Percentiles rank a stretch among this genome's conserved stretches.
Conservation (phyloP, 2,113 vertebrate genomes). For the Apteryx mantelli region DNA sequence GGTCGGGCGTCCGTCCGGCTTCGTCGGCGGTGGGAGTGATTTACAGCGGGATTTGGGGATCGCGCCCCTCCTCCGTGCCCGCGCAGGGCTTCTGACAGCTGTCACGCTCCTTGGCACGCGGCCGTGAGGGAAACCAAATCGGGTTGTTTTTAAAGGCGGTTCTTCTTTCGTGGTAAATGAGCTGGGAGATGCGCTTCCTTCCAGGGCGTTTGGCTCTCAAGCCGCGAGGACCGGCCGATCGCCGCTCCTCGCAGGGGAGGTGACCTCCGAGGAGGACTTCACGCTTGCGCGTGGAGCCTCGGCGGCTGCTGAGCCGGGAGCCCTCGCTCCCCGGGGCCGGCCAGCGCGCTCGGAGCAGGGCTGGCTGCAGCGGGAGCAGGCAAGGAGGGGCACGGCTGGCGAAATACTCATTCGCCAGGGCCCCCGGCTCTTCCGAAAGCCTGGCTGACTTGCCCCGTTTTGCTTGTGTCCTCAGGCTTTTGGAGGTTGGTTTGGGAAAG, state of each 20-base stretch:
- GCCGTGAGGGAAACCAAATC: neutral
- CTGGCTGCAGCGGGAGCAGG: neutral
- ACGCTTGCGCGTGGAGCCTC: rapidly evolving
- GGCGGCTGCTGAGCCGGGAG: neutral
- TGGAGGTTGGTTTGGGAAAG: neutral
- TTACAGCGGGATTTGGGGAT: neutral
- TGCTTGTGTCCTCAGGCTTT: neutral
- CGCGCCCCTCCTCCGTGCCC: neutral
- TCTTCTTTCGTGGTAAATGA: neutral
- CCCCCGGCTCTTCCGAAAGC: neutral
- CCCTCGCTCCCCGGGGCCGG: neutral
- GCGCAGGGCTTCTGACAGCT: neutral
- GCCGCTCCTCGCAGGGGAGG: neutral
- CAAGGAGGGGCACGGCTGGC: neutral
- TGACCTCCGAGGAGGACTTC: neutral
- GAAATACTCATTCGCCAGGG: neutral
- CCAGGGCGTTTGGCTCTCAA: neutral
- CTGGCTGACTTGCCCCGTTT: neutral
- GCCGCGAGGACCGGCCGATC: neutral
- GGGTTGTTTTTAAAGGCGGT: neutral
- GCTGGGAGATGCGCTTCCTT: neutral
- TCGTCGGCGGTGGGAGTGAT: neutral
- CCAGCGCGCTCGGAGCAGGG: no score
- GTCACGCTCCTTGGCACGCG: neutral
- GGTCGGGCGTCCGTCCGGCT: no score